Evolutionary conservation across 2,113 vertebrate species (phyloP).

Genomic region (Xerus inauris): DNA sequence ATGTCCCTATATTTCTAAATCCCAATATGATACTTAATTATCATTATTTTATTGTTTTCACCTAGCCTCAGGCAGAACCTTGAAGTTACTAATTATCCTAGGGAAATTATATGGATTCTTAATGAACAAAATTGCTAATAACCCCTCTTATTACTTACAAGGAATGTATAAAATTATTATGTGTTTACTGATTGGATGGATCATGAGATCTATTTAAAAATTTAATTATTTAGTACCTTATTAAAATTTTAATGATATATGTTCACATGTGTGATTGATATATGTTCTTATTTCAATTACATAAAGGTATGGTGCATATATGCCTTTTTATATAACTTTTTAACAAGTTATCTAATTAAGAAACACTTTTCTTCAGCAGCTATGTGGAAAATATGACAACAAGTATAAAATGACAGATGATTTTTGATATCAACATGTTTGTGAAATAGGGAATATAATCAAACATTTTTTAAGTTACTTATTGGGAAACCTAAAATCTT

Average conservation of each 20-base stretch:
- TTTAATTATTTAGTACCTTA: background rate
- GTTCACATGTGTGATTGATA: background rate
- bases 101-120: background rate
- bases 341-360: background rate
- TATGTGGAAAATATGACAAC: background rate
- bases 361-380: background rate
- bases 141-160: background rate
- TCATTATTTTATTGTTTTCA: background rate
- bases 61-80: background rate
- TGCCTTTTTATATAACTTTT: too few species aligned
- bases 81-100: background rate
- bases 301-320: background rate
- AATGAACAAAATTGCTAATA: background rate
- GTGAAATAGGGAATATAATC: background rate
- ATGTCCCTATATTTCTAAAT: background rate
- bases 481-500: background rate
- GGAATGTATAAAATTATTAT: background rate
- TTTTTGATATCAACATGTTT: background rate
- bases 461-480: background rate
- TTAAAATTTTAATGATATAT: background rate
- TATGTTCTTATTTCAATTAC: background rate
- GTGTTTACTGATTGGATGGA: background rate
- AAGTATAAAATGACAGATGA: background rate
- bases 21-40: background rate
- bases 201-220: background rate